Base-by-base conservation (phyloP, 1,140 invertebrate genomes). In the Notospermus geniculatus region DNA sequence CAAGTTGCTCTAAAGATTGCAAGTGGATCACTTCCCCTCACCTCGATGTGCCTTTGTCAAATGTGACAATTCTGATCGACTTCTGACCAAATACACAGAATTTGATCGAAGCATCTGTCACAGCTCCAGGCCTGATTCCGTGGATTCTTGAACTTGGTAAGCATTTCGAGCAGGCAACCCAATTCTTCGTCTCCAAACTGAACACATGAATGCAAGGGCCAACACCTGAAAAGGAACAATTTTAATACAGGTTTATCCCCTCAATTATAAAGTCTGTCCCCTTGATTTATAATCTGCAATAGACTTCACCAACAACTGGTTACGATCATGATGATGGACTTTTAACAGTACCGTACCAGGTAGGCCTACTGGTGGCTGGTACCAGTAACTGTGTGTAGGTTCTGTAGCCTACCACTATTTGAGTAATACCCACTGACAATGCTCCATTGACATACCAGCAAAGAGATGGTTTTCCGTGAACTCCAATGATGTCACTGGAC, bases 401-500 rank as follows among this genome's bases (percentile, higher is more conserved):
- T 11, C 11, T 13, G 11, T 43, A 43, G 11, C 19, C 11, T 19
- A 43, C 11, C 11, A 43, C 11, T 43, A 19, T 43, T 43, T 13
- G 19, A 43, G 11, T 43, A 13, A 15, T 54, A 70, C 70, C 70
- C 62, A 67, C 65, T 17, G 70, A 27, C 17, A 71, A 27, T 50
- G n/a, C 4, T 5, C 25, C 9, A 28, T n/a, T 32, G 19, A 29
- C 39, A 17, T 55, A 70, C 70, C 70, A 62, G 68, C 66, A 15
- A 72, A 28, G n/a, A 72, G 27, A 28, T 46, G 32, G 7, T 63
- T 59, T n/a, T 59, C 46, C 39, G 45, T 36, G 15, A 67, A 52
- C 55, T 45, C 43, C 0, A 70, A 63, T 15, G 68, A 66, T 17
- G 70, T 72, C 0, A 72, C 68, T 32, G 70, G 70, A 7, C 70